Evolutionary conservation across 2,797 vertebrate genomes (phyloP).

Genomic region (Apogon talboti): DNA sequence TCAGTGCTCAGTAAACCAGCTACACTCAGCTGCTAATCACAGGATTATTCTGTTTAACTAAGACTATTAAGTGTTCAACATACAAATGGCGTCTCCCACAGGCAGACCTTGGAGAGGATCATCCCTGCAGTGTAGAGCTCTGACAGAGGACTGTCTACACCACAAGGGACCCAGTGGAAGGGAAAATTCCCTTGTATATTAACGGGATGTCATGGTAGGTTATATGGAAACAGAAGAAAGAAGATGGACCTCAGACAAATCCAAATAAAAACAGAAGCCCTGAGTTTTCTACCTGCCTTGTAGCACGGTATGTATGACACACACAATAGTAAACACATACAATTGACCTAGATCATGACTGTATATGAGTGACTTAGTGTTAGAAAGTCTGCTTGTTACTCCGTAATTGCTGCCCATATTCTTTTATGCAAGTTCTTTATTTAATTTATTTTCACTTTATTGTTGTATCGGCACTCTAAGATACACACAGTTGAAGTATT

Average conservation of each 20-base stretch:
- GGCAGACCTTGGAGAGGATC: slow-evolving; percentile 70
- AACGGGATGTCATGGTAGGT: slow-evolving; percentile 58
- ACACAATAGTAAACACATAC: background rate
- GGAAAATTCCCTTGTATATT: slow-evolving; percentile 40
- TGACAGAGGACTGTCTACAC: slow-evolving; percentile 29
- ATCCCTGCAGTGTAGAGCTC: slow-evolving; percentile 54
- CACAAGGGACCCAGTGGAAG: slow-evolving; percentile 26
- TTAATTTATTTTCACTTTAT: background rate
- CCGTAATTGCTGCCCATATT: background rate
- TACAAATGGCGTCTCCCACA: slow-evolving; percentile 72
- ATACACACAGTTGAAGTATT: slow-evolving; percentile 14
- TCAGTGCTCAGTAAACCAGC: slow-evolving; percentile 38
- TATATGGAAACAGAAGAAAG: slow-evolving; percentile 12
- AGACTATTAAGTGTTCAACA: slow-evolving; percentile 77
- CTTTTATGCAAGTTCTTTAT: background rate
- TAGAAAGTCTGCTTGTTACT: slow-evolving; percentile 8
- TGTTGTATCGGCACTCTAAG: slow-evolving; percentile 25
- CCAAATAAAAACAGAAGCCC: slow-evolving; percentile 2
- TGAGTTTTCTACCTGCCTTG: slow-evolving; percentile 16
- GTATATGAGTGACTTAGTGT: background rate
- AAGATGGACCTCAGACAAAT: slow-evolving; percentile 35
- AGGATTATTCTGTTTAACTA: slow-evolving; percentile 79
- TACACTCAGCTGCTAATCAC: slow-evolving; percentile 73
- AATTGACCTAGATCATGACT: background rate
- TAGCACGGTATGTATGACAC: slow-evolving; percentile 37